A percentile compares a stretch with the other conserved stretches of the same genome.
phyloP scores from a whole-genome alignment of 2,113 vertebrate genomes.

The Aplodontia rufa region DNA sequence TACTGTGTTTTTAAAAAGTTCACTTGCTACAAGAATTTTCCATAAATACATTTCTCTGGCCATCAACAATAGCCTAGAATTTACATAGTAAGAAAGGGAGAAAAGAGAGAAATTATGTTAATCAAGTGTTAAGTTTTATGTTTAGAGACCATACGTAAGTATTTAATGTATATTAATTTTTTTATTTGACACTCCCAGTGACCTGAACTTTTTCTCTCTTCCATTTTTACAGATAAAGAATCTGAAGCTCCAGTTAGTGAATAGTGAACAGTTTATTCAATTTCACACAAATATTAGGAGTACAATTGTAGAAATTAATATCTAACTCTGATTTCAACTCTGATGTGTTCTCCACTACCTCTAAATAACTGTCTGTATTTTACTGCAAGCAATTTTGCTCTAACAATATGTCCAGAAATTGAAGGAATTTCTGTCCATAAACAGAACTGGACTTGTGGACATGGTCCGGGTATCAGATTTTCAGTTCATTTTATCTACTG shows the following conservation, averaged over 20 bases:
- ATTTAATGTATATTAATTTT: background rate
- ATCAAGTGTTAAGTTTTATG: background rate
- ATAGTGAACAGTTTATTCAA: background rate
- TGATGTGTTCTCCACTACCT: background rate
- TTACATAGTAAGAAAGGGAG: background rate
- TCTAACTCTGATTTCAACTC: background rate
- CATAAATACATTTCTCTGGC: background rate
- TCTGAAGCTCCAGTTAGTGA: background rate
- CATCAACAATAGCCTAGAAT: background rate
- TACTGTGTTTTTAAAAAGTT: constrained; percentile 2
- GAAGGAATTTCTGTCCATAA: background rate
- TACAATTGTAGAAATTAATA: background rate
- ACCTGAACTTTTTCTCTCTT: background rate
- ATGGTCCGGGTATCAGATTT: background rate
- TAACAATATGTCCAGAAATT: background rate
- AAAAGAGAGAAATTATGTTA: background rate
- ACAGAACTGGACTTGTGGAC: background rate
- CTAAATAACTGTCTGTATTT: background rate
- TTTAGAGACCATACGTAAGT: background rate
- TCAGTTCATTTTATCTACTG: background rate
- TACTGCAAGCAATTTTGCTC: background rate
- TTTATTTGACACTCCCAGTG: background rate
- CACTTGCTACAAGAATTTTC: background rate
- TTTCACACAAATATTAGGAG: background rate
- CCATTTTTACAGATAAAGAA: background rate